Percentiles rank a stretch among this genome's conserved stretches.
These are phyloP conservation scores for Drosophila littoralis DNA, from an alignment of 1,140 invertebrate genomes.

Conservation along the genomic window DNA sequence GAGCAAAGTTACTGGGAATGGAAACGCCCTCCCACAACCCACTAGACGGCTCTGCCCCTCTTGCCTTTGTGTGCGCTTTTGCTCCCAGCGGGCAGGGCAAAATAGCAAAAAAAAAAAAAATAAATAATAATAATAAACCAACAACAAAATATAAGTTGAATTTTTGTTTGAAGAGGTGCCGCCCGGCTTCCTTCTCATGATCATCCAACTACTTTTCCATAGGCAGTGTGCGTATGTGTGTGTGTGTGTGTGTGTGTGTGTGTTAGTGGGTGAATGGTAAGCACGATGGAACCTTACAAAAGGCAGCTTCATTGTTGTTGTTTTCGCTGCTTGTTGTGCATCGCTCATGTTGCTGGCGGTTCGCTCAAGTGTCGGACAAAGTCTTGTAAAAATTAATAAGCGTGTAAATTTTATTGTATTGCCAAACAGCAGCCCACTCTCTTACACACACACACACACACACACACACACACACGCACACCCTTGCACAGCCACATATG, in stretches of 20 bases:
- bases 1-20: constrained; percentile 53
- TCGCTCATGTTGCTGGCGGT: constrained; percentile 47
- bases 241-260: constrained; percentile 16
- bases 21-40: background rate
- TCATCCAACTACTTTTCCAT: constrained; percentile 37
- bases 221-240: constrained; percentile 11
- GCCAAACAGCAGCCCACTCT: constrained; percentile 47
- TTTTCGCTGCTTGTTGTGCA: constrained; percentile 19
- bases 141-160: constrained; percentile 54
- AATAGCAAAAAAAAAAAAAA: constrained; percentile 30
- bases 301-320: constrained; percentile 22
- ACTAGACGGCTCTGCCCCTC: background rate
- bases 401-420: constrained; percentile 79
- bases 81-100: constrained; percentile 8
- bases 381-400: constrained; percentile 82
- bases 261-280: constrained; percentile 42
- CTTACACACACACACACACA: background rate
- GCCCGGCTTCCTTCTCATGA: background rate
- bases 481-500: background rate
- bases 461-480: constrained; percentile 9
- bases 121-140: constrained; percentile 34
- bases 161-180: constrained; percentile 70
- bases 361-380: constrained; percentile 75
- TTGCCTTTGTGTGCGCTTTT: constrained; percentile 10
- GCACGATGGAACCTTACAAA: constrained; percentile 42